Evolutionary conservation across 2,888 invertebrate genomes (phyloP), one percentile per base, ranked within the genome.

Genomic region (Xanthorhoe spadicearia): DNA sequence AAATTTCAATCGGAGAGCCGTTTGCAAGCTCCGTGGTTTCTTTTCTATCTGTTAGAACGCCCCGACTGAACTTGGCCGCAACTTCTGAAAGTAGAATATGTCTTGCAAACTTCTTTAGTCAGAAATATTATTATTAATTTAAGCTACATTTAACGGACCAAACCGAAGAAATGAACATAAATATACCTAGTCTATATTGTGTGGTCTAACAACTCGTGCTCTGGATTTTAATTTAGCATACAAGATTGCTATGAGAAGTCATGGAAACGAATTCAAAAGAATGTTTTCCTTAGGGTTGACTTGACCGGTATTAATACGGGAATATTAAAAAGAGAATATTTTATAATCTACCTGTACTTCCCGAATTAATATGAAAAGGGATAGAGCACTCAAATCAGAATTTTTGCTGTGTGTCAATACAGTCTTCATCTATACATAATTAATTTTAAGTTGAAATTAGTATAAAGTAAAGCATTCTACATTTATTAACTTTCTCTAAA

Each of bases 1-100:
- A 85, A 85, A 84, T 84, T 85, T 83, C 80, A 81, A 80, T 80
- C 77, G 77, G 75, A 49, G 72, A 78, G 71, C 76, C 79, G 74
- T 77, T 84, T 76, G 72, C 19, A 76, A 83, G 79, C 74, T 76
- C 70, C 62, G 74, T 64, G 74, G 76, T 76, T 82, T 75, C 78
- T 74, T 81, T 77, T 72, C 70, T 54, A 19, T 66, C 57, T 49
- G 23, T 23, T 15, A 73, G 58, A 72, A 63, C 72, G 73, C 71
- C 71, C 71, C 72, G 71, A 74, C 76, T 69, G 58, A 59, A 32
- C 55, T 57, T 64, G 61, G 72, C 69, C 70, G 50, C 58, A 59
- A 50, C 58, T 51, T 51, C 13, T 13, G 5, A 28, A 51, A 51
- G 23, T 51, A 28, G 13, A n/a, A 15, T 35, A 49, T 18, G 32